These are phyloP conservation scores for Amniataba percoides DNA, from an alignment of 2,797 vertebrate genomes.

Conservation along the genomic window DNA sequence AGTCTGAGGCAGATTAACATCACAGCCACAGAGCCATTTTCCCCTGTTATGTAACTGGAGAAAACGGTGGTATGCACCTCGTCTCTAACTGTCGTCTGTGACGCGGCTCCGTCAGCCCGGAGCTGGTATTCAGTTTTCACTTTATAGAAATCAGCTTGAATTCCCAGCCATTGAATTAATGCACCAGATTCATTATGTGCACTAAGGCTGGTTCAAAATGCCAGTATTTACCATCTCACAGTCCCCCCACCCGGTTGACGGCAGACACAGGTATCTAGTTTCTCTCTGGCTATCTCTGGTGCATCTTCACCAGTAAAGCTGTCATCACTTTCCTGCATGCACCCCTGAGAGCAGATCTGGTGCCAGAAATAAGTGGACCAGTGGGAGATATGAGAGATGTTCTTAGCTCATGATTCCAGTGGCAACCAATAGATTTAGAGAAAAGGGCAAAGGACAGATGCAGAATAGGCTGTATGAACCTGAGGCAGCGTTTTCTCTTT, in stretches of 20 bases:
- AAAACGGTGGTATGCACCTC: conserved; percentile 17
- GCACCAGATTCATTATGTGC: not conserved
- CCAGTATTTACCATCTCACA: not conserved
- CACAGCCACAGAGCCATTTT: conserved; percentile 30
- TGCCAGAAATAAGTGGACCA: conserved; percentile 64
- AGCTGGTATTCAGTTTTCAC: not conserved
- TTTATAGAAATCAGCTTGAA: conserved; percentile 3
- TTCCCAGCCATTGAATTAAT: not conserved
- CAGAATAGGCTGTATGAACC: not conserved
- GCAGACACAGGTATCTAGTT: conserved; percentile 22
- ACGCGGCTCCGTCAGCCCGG: conserved; percentile 2
- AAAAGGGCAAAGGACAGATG: conserved; percentile 49
- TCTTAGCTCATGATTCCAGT: conserved; percentile 40
- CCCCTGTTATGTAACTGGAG: conserved; percentile 51
- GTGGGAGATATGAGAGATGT: conserved; percentile 49
- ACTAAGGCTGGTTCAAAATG: not conserved
- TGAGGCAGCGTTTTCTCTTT: not conserved
- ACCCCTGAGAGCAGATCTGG: conserved; percentile 45
- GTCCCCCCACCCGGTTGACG: not conserved
- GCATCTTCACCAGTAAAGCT: conserved; percentile 25
- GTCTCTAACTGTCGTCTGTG: conserved; percentile 32
- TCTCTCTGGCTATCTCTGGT: conserved; percentile 28
- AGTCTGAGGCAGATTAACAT: conserved; percentile 47
- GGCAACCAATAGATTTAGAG: conserved; percentile 29
- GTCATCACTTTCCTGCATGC: conserved; percentile 45